Conservation (phyloP, 2,888 invertebrate genomes). For the Galeopsomyia nigrocyanea region DNA sequence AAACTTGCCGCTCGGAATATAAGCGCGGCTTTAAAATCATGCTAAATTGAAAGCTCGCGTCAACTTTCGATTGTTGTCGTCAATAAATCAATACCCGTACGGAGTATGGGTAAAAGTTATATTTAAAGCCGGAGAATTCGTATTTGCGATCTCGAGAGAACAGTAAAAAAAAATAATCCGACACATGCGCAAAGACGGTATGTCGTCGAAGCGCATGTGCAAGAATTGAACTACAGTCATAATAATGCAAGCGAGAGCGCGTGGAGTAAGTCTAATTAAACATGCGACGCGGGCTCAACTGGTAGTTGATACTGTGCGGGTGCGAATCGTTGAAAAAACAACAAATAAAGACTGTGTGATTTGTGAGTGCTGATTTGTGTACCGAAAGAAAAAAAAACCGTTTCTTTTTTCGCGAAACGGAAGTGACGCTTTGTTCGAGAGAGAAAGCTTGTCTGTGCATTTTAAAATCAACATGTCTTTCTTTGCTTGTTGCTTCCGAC, state of each 20-base stretch:
- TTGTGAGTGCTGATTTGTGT: slow-evolving; percentile 1
- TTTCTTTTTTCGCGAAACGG: neutral
- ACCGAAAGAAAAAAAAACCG: neutral
- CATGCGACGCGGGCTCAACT: slow-evolving; percentile 36
- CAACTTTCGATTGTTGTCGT: slow-evolving; percentile 16
- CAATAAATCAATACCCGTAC: slow-evolving; percentile 43
- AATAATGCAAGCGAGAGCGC: slow-evolving; percentile 29
- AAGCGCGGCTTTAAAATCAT: slow-evolving; percentile 4
- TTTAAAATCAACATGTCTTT: slow-evolving; percentile 47
- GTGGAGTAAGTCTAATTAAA: slow-evolving; percentile 40
- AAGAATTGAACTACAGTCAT: slow-evolving; percentile 37
- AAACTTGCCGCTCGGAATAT: too few relatives aligned
- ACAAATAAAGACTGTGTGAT: slow-evolving; percentile 3
- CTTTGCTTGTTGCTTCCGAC: slow-evolving; percentile 63
- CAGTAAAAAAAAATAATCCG: slow-evolving; percentile 13
- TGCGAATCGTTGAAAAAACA: neutral
- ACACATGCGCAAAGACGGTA: slow-evolving; percentile 37
- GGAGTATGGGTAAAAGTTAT: slow-evolving; percentile 40
- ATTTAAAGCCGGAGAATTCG: slow-evolving; percentile 32
- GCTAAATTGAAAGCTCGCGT: neutral
- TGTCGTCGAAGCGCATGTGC: slow-evolving; percentile 42
- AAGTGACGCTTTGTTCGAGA: slow-evolving; percentile 3
- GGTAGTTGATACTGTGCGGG: slow-evolving; percentile 17
- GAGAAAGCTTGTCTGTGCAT: too few relatives aligned
- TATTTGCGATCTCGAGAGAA: slow-evolving; percentile 25